A percentile compares a stretch with the other conserved stretches of the same genome.
phyloP scores from a whole-genome alignment of 2,797 vertebrate species.

The Danio tinwini region DNA sequence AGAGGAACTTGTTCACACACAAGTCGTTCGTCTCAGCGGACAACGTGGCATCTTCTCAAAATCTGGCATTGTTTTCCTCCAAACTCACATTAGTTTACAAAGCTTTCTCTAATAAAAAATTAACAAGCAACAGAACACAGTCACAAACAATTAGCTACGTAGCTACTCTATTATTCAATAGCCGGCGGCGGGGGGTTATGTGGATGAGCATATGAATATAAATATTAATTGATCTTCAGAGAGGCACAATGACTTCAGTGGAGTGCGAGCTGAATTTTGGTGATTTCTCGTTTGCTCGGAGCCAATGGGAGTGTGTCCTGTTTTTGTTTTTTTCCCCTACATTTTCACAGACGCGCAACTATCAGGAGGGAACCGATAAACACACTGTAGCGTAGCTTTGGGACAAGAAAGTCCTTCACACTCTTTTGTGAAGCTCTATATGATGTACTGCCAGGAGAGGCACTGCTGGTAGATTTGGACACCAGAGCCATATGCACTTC shows the following conservation, averaged over 20 bases:
- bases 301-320: background rate
- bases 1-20: constrained; percentile 7
- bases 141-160: constrained; percentile 32
- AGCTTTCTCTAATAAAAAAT: constrained; percentile 34
- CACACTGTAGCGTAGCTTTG: constrained; percentile 44
- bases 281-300: constrained; percentile 11
- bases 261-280: background rate
- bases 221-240: constrained; percentile 41
- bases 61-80: constrained; percentile 5
- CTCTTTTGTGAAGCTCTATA: constrained; percentile 41
- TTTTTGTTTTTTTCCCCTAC: constrained; percentile 11
- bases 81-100: constrained; percentile 6
- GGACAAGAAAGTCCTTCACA: constrained; percentile 46
- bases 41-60: background rate
- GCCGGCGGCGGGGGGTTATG: background rate
- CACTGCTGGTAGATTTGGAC: constrained; percentile 42
- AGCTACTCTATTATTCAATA: constrained; percentile 20
- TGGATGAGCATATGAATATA: constrained; percentile 28
- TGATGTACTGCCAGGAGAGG: constrained; percentile 42
- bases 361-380: constrained; percentile 42
- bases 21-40: background rate
- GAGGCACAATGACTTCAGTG: background rate
- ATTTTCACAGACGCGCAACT: constrained; percentile 9
- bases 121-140: constrained; percentile 7
- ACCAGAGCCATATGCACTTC: constrained; percentile 29